phyloP scores from a whole-genome alignment of 2,888 invertebrate species.

The Hanleya hanleyi region DNA sequence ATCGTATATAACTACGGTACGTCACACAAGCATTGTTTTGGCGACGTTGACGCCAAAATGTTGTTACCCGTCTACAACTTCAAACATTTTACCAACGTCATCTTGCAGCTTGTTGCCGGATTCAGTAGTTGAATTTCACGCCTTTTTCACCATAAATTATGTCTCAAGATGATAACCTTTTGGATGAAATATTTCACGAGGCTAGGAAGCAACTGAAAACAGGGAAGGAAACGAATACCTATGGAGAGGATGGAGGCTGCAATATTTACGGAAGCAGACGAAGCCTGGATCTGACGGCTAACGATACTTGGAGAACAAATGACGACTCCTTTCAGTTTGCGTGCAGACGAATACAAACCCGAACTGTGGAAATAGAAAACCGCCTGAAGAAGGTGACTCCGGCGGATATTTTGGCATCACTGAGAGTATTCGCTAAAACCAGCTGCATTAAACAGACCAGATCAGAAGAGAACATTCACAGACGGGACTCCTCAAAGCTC shows the following conservation, averaged over 20 bases:
- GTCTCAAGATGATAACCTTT: neutral
- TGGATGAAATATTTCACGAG: slow-evolving; percentile 10
- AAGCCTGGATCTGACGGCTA: neutral
- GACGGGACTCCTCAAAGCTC: neutral
- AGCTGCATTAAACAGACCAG: neutral
- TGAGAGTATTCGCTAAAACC: neutral
- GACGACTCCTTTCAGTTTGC: neutral
- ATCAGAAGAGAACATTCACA: neutral
- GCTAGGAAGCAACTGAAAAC: neutral
- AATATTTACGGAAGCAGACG: neutral
- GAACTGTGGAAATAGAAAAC: neutral
- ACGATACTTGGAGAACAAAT: neutral
- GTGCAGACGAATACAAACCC: neutral
- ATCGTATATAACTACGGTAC: too few relatives aligned
- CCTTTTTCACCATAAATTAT: neutral
- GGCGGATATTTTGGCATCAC: neutral
- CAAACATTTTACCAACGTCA: too few relatives aligned
- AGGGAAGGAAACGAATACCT: too few relatives aligned
- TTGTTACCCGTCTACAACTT: too few relatives aligned
- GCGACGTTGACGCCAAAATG: too few relatives aligned
- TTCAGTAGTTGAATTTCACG: too few relatives aligned
- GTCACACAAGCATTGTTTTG: too few relatives aligned
- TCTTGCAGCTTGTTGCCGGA: too few relatives aligned
- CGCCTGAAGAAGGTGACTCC: neutral
- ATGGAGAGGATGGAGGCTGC: too few relatives aligned